Evolutionary conservation across 2,797 vertebrate species (phyloP), one percentile per base, ranked within the genome.

Genomic region (Danio kyathit): DNA sequence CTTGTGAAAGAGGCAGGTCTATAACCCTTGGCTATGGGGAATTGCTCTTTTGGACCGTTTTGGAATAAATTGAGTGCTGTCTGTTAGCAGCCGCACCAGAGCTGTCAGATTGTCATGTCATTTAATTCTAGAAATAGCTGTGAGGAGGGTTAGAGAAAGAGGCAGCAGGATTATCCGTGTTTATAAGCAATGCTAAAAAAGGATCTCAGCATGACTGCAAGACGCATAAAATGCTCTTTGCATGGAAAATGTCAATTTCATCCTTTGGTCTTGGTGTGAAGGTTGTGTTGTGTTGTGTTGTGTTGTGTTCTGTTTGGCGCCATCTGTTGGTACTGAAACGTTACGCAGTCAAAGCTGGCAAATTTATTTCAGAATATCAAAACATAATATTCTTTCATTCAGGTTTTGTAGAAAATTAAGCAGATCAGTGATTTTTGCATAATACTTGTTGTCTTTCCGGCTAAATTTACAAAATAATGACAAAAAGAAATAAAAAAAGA

Each of bases 391-490:
- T 61, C 84, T 81, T 74, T 78, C 69, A 76, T 64, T 74, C 73
- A 29, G 69, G 48, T 65, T 80, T 69, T 86, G 81, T 79, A 77
- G 54, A 49, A 89, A 85, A 75, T 86, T 82, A 80, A 91, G 29
- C 29, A 29, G 29, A 29, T 29, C 1, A 1, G 29, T 29, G 29
- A 1, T 29, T 29, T 29, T 71, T 48, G 71, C 13, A 77, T 67
- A 64, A 88, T 19, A 59, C 88, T 87, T 85, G 85, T 89, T 90
- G 78, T 87, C 85, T 82, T 61, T 91, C 91, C 90, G 88, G 93
- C 29, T 1, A 29, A 29, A 1, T 29, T 29, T 29, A 29, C 29
- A 29, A 29, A 29, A 29, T 29, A 29, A 3, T 29, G 3, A 29
- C 29, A 29, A 29, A 29, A 29, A 29, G 29, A 29, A 29, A 29